A percentile compares a stretch with the other conserved stretches of the same genome.
phyloP scores from a whole-genome alignment of 2,888 invertebrate genomes.

The Sepiola atlantica region DNA sequence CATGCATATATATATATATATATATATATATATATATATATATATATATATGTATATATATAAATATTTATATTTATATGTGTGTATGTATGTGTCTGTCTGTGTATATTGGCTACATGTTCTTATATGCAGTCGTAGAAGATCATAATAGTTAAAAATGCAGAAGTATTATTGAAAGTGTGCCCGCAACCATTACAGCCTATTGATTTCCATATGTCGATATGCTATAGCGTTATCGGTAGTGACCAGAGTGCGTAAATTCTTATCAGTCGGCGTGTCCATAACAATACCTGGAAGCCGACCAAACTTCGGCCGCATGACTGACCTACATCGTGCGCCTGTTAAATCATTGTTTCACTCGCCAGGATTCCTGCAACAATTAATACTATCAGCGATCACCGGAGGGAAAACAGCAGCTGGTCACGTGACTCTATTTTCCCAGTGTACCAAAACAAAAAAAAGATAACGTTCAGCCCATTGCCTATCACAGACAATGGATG shows the following conservation, averaged over 20 bases:
- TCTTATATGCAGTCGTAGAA: too few species aligned
- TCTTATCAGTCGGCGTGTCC: not conserved
- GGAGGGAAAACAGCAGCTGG: not conserved
- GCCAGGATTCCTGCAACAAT: not conserved
- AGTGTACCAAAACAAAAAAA: not conserved
- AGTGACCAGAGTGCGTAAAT: not conserved
- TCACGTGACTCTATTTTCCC: not conserved
- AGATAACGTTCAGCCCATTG: not conserved
- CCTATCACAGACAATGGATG: not conserved
- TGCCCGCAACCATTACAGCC: not conserved
- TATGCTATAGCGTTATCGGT: not conserved
- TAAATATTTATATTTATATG: too few species aligned
- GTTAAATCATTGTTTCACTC: not conserved
- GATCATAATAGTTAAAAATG: not conserved
- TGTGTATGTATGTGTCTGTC: too few species aligned
- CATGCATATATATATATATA: too few species aligned
- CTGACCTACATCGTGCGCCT: not conserved
- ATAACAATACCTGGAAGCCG: not conserved
- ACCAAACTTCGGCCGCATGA: not conserved
- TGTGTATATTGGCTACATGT: not conserved
- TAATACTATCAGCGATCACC: not conserved
- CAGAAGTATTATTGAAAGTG: not conserved
- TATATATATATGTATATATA: too few species aligned
- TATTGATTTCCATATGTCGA: not conserved
- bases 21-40: too few species aligned